Base-by-base conservation (phyloP, 1,140 invertebrate species). In the Dysdera silvatica region DNA sequence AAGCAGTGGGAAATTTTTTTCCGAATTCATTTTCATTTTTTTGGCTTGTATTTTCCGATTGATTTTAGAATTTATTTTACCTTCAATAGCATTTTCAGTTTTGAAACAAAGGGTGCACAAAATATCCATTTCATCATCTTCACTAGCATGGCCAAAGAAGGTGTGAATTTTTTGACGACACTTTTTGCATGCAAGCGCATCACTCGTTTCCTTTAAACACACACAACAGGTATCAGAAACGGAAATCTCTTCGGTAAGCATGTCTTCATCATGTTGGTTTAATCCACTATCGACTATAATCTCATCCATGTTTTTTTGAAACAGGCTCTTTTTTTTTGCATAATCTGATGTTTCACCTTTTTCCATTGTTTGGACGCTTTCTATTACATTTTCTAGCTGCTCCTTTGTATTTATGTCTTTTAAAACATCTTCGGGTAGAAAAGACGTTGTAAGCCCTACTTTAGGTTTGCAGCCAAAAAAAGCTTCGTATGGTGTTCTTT, bases 101-200 rank as follows among this genome's bases (percentile, higher is more conserved):
- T 56, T 56, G 23, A 43, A 43, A 18, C 53, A 45, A 56, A 56
- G 24, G 40, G 48, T 56, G 23, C 40, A 31, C 23, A 43, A 56
- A 56, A 56, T 43, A 43, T 41, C 53, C 5, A 45, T 45, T 56
- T 56, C 24, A 43, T 43, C 53, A 56, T 56, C 37, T 43, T 56
- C 45, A 56, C 16, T 56, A 18, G 2, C 48, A 51, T 51, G 28
- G 26, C 48, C 48, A 51, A 10, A 51, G 28, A n/a, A 51, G 6
- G 14, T 51, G 33, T 8, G 28, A 51, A 51, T 51, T 51, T 51
- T 51, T 51, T 29, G 4, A 51, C 2, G 48, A 31, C 48, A 29
- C 48, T 32, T 3, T 5, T n/a, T 51, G 28, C 28, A 51, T 51
- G 48, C 48, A 49, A 14, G 0, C 4, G n/a, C n/a, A 31, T 51